Evolutionary conservation across 2,888 invertebrate genomes (phyloP).

Genomic region (Drosophila mettleri): DNA sequence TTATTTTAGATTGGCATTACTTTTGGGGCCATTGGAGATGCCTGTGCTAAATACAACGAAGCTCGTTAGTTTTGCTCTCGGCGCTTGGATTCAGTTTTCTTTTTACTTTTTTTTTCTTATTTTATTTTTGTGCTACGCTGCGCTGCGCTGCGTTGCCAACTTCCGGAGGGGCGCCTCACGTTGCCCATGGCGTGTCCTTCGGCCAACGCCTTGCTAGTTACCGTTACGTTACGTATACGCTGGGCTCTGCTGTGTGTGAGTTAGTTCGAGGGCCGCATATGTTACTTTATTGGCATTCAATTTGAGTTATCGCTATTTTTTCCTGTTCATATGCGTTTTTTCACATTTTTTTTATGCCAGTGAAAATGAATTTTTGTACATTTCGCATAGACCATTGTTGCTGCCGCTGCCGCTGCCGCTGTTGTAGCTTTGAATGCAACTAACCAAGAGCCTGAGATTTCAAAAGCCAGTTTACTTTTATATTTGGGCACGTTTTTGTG

Average conservation of each 20-base stretch:
- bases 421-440: constrained; percentile 52
- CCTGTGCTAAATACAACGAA: constrained; percentile 66
- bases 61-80: constrained; percentile 73
- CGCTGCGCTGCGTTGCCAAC: constrained; percentile 54
- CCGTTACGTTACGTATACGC: constrained; percentile 62
- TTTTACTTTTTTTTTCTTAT: constrained; percentile 17
- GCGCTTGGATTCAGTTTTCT: constrained; percentile 60
- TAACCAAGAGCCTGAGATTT: constrained; percentile 61
- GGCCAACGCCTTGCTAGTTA: constrained; percentile 71
- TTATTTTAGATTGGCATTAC: constrained; percentile 77
- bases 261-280: constrained; percentile 71
- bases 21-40: constrained; percentile 58
- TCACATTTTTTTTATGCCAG: constrained; percentile 47
- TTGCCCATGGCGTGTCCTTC: constrained; percentile 64
- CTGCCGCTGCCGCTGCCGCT: constrained; percentile 23
- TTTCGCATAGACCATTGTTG: constrained; percentile 57
- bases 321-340: constrained; percentile 73
- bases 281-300: constrained; percentile 83
- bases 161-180: constrained; percentile 52
- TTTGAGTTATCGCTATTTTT: constrained; percentile 83
- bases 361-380: constrained; percentile 73
- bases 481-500: constrained; percentile 56
- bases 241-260: constrained; percentile 28
- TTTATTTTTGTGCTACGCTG: constrained; percentile 9
- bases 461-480: constrained; percentile 54